Conservation (phyloP, 2,797 vertebrate species). For the Mastacembelus armatus region DNA sequence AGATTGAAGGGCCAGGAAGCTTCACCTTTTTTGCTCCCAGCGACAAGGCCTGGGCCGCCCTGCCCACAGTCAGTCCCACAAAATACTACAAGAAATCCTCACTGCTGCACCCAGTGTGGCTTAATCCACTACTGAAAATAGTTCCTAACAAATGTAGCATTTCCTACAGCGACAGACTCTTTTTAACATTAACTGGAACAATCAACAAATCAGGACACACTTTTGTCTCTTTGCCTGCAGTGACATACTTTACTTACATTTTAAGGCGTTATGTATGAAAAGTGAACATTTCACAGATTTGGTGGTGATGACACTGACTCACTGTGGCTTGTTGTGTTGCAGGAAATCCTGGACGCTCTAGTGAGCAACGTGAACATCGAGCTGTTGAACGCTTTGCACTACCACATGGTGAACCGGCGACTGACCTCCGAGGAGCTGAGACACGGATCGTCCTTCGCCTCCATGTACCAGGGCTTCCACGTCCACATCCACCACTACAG, state of each 20-base stretch:
- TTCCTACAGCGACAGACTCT: too few species aligned
- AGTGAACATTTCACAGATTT: too few species aligned
- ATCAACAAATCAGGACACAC: too few species aligned
- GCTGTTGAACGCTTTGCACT: conserved; percentile 95
- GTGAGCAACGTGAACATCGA: conserved; percentile 99
- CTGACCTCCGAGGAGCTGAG: conserved; percentile 94
- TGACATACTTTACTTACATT: too few species aligned
- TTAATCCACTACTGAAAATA: not conserved
- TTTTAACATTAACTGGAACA: too few species aligned
- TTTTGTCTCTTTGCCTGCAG: too few species aligned
- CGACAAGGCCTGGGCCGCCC: conserved; percentile 93
- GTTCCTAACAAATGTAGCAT: not conserved
- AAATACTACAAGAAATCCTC: too few species aligned
- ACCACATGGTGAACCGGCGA: conserved; percentile 94
- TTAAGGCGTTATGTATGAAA: too few species aligned
- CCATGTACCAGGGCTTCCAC: conserved; percentile 96
- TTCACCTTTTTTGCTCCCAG: conserved; percentile 98
- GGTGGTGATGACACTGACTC: not conserved
- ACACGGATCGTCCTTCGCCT: conserved; percentile 88
- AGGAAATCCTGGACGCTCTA: conserved; percentile 97
- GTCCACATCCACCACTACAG: conserved; percentile 96
- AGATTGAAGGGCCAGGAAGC: conserved; percentile 94
- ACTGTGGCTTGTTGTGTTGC: conserved; percentile 34
- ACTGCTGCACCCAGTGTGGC: too few species aligned
- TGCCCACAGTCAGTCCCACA: conserved; percentile 88